Percentiles rank a stretch among this genome's conserved stretches.
phyloP scores from a whole-genome alignment of 2,113 vertebrate genomes.

The Paralichthys olivaceus region DNA sequence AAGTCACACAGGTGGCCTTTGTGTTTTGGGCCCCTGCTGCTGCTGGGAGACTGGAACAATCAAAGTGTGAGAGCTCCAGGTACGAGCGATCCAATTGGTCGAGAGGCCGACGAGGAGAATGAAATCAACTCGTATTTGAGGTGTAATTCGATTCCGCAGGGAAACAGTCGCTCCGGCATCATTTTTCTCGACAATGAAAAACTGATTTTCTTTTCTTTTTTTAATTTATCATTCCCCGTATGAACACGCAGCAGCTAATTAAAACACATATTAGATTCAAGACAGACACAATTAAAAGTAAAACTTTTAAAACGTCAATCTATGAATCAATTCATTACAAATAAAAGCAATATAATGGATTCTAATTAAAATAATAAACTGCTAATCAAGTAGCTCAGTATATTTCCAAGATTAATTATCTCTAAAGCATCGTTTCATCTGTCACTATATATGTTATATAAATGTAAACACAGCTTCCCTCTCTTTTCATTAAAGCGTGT shows the following conservation, averaged over 20 bases:
- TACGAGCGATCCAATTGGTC: conserved; percentile 12
- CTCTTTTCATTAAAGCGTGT: no score
- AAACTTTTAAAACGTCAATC: not conserved
- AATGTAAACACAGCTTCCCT: no score
- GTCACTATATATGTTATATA: no score
- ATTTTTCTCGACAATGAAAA: not conserved
- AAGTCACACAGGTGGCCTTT: conserved; percentile 54
- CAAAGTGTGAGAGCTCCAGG: conserved; percentile 24
- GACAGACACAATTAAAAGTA: conserved; percentile 14
- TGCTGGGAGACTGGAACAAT: conserved; percentile 46
- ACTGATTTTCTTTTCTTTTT: no score
- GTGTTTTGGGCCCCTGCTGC: conserved; percentile 32
- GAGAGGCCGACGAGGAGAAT: conserved; percentile 15
- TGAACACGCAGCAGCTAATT: conserved; percentile 4
- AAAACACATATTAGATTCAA: conserved; percentile 7
- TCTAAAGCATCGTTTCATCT: no score
- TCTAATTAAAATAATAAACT: conserved; percentile 21
- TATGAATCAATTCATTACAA: not conserved
- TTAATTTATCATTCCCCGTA: no score
- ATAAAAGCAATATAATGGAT: not conserved
- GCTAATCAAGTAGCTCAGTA: not conserved
- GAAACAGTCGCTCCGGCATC: conserved; percentile 7
- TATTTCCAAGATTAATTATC: not conserved
- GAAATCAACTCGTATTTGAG: no score
- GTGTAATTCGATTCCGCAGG: no score